A percentile compares a stretch with the other conserved stretches of the same genome.
Evolutionary conservation across 1,140 invertebrate species (phyloP).

Genomic region (Cydia pomonella): DNA sequence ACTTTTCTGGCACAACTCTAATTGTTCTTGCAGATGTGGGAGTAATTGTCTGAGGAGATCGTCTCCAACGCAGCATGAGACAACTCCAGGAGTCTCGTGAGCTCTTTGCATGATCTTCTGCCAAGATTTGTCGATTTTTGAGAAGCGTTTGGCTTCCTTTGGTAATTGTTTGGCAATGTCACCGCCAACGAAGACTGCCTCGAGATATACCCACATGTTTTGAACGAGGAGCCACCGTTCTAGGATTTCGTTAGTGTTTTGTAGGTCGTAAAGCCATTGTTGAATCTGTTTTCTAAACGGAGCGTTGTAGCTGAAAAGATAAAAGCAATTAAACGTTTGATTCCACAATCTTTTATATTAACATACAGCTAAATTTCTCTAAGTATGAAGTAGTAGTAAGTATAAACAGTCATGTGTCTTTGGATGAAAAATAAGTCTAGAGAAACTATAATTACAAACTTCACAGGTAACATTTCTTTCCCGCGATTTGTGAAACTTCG

Average conservation of each 20-base stretch:
- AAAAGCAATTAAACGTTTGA: neutral
- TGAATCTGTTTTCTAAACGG: constrained; percentile 98
- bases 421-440: too few species aligned
- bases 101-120: constrained; percentile 98
- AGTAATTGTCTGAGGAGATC: constrained; percentile 95
- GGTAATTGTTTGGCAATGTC: constrained; percentile 99
- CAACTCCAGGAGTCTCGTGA: constrained; percentile 96
- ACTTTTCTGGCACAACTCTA: constrained; percentile 98
- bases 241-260: constrained; percentile 97
- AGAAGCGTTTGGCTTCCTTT: constrained; percentile 96
- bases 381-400: too few species aligned
- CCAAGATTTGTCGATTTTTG: constrained; percentile 99
- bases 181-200: constrained; percentile 98
- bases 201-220: constrained; percentile 99
- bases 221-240: constrained; percentile 98
- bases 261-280: constrained; percentile 96
- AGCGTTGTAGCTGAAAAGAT: constrained; percentile 91
- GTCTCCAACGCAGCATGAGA: constrained; percentile 97
- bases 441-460: too few species aligned
- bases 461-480: too few species aligned
- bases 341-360: too few species aligned
- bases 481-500: too few species aligned
- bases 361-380: too few species aligned
- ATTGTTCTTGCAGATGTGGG: constrained; percentile 97
- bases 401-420: too few species aligned